Conservation (phyloP, 2,797 vertebrate genomes). For the Hippopotamyrus pictus region DNA sequence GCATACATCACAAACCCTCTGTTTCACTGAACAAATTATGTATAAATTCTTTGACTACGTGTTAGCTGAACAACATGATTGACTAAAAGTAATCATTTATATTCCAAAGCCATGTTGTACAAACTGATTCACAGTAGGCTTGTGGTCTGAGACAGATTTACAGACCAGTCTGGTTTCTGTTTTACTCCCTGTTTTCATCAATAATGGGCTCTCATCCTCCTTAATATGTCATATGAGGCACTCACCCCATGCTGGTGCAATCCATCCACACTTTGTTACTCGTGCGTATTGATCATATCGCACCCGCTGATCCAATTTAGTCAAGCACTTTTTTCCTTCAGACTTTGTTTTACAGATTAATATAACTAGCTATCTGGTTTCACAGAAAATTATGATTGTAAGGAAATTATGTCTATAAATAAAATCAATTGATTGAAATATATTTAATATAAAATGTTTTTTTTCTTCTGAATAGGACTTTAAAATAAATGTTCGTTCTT, state of each 20-base stretch:
- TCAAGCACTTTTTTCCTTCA: slow-evolving; percentile 40
- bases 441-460: neutral
- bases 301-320: slow-evolving; percentile 46
- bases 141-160: slow-evolving; percentile 47
- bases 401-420: neutral
- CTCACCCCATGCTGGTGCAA: neutral
- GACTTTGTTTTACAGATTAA: neutral
- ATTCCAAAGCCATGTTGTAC: slow-evolving; percentile 32
- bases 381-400: neutral
- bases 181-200: slow-evolving; percentile 41
- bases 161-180: slow-evolving; percentile 48
- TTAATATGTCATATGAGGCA: neutral
- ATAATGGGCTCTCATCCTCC: slow-evolving; percentile 33
- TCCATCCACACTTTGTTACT: slow-evolving; percentile 39
- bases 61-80: neutral
- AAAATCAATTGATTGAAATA: neutral
- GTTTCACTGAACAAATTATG: neutral
- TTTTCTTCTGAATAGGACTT: neutral
- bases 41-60: neutral
- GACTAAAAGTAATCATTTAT: slow-evolving; percentile 35
- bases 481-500: neutral
- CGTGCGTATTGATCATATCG: slow-evolving; percentile 44
- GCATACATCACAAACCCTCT: neutral
- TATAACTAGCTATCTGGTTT: neutral
- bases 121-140: slow-evolving; percentile 24